Evolutionary conservation across 2,113 vertebrate genomes (phyloP).

Genomic region (Sinosuthora webbiana): DNA sequence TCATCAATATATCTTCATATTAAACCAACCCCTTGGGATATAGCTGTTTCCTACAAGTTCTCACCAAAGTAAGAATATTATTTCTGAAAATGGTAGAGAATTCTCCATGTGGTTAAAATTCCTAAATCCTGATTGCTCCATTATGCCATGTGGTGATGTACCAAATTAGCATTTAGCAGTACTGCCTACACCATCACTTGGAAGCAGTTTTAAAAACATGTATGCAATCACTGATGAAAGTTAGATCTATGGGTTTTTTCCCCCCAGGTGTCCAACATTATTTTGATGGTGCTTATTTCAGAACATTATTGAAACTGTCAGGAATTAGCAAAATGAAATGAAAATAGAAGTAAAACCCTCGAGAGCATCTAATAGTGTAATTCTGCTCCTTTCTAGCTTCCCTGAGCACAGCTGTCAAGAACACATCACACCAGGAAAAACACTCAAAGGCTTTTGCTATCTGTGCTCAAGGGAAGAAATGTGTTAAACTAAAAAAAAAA

Average conservation of each 20-base stretch:
- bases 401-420: not conserved
- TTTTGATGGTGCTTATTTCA: conserved; percentile 6
- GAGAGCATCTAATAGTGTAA: not conserved
- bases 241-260: not conserved
- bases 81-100: not conserved
- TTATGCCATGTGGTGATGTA: rapidly evolving
- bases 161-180: not conserved
- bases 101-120: not conserved
- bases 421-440: not conserved
- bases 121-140: not conserved
- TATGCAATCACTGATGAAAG: not conserved
- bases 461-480: not conserved
- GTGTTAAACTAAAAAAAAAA: not conserved
- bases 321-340: conserved; percentile 20
- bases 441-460: not conserved
- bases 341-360: not conserved
- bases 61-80: not conserved
- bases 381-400: conserved; percentile 26
- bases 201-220: not conserved
- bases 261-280: not conserved
- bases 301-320: conserved; percentile 9
- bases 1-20: not conserved
- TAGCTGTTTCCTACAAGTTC: not conserved
- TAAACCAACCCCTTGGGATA: not conserved
- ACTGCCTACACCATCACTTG: not conserved